Evolutionary conservation across 2,888 invertebrate genomes (phyloP), one percentile per base, ranked within the genome.

Genomic region (Acrobasis repandana): DNA sequence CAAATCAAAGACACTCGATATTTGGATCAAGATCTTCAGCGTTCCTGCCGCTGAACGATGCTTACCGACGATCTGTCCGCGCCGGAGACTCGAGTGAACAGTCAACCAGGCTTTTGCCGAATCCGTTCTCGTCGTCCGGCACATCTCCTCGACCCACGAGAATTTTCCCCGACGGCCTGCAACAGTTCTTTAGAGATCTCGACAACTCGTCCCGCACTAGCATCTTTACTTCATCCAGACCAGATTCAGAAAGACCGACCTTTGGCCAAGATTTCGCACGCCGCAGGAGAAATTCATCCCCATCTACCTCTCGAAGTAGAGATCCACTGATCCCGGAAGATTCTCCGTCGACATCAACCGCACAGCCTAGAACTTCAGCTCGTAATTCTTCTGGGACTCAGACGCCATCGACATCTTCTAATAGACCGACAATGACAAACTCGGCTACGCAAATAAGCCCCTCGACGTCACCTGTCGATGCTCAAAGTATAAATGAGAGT

Each of bases 401-500:
- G n/a, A n/a, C n/a, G n/a, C 70, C 77, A 11, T 71, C 77, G 9
- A 71, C 43, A 6, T 63, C 68, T 64, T 52, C 69, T 16, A 74
- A 72, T 49, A 65, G 76, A 61, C 82, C 83, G 10, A 73, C 80
- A 16, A 82, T 77, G 75, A 79, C 81, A 1, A 83, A 84, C 65
- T 82, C 84, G 0, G 80, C 83, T 1, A 83, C 85, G 14, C 87
- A 83, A 68, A 84, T 86, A 77, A 82, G 82, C 63, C 82, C 83
- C 18, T 74, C 70, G 36, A 71, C 76, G 4, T 69, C 80, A 0
- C 79, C 84, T 3, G 81, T 82, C n/a, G 90, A 90, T 66, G 87
- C 90, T 46, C 86, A 87, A 67, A 82, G 89, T 10, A 89, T 92
- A 51, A 89, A 88, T 61, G 90, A 92, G 65, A 92, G 91, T 63